A percentile compares a stretch with the other conserved stretches of the same genome.
Conservation (phyloP, 2,113 vertebrate genomes). For the Argyrosomus japonicus region DNA sequence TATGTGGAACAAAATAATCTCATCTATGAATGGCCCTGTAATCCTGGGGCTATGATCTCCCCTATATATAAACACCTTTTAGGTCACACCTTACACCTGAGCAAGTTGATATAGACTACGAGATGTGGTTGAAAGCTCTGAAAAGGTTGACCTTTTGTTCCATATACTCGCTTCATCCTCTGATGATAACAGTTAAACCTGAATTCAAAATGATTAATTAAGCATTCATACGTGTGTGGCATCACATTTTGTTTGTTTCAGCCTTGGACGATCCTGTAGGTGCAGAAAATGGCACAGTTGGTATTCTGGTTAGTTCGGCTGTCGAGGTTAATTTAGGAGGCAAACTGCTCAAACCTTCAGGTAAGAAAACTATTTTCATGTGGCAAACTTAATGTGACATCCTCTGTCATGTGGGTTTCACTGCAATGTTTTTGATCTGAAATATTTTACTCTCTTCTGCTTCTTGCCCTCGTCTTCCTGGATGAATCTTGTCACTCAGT, state of each 20-base stretch:
- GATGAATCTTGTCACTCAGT: slow-evolving; percentile 78
- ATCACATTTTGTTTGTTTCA: slow-evolving; percentile 38
- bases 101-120: background rate
- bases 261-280: slow-evolving; percentile 83
- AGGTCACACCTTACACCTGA: no score
- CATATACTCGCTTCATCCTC: background rate
- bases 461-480: background rate
- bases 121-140: background rate
- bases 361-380: slow-evolving; percentile 72
- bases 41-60: no score
- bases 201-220: background rate
- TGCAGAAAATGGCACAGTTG: slow-evolving; percentile 91
- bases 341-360: slow-evolving; percentile 94
- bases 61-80: no score
- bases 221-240: background rate
- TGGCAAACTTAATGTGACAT: background rate
- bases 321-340: slow-evolving; percentile 92
- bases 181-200: background rate
- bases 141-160: background rate
- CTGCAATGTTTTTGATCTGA: no score
- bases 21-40: no score
- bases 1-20: no score
- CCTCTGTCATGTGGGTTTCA: background rate
- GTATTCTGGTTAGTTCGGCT: slow-evolving; percentile 94
- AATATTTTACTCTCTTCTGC: background rate